Percentiles rank a stretch among this genome's conserved stretches.
phyloP scores from a whole-genome alignment of 1,140 invertebrate species.

The Rhizoglyphus robini region DNA sequence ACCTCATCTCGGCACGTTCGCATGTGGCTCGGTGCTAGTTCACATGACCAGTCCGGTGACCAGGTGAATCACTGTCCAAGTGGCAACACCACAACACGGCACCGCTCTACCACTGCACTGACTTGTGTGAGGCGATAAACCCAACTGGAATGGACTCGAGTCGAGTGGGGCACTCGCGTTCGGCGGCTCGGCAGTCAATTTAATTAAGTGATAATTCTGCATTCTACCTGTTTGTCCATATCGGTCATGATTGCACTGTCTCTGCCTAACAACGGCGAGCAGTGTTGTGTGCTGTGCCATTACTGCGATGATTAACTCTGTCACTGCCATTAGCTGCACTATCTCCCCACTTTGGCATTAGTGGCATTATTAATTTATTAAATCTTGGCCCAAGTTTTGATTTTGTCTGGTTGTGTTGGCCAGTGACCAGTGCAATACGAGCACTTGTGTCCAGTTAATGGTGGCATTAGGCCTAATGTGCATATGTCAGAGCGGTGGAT shows the following conservation, averaged over 20 bases:
- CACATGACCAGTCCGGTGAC: no score
- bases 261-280: background rate
- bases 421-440: background rate
- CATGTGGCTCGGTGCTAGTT: no score
- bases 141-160: background rate
- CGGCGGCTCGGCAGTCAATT: background rate
- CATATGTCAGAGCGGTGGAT: background rate
- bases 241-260: background rate
- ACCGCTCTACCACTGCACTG: no score
- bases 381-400: slow-evolving; percentile 9
- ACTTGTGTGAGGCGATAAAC: no score
- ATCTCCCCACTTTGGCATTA: background rate
- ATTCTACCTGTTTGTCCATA: background rate
- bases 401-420: background rate
- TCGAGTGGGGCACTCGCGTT: background rate
- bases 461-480: background rate
- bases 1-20: background rate
- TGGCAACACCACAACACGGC: no score
- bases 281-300: background rate
- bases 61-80: no score
- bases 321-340: background rate
- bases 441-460: background rate
- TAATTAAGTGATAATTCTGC: slow-evolving; percentile 14
- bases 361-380: slow-evolving; percentile 9
- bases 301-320: background rate